Evolutionary conservation across 2,888 invertebrate species (phyloP), one percentile per base, ranked within the genome.

Genomic region (Archips xylosteana): DNA sequence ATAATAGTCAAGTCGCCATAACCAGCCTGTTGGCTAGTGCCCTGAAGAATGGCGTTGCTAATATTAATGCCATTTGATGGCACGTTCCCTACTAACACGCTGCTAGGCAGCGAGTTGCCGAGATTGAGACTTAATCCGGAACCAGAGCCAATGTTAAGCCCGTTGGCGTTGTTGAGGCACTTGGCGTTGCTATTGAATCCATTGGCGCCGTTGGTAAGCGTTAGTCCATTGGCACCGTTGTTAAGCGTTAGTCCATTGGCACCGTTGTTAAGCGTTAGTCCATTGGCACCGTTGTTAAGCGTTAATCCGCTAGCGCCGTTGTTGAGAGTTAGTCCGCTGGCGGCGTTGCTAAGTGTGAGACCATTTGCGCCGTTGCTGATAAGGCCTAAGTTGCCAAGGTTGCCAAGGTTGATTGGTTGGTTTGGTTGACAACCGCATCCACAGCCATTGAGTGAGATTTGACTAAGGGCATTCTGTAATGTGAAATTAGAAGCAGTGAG

Each of bases 1-100:
- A 79, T 71, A 0, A 92, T 81, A 0, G 84, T 78, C 0, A 92
- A 83, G 70, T 92, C 91, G 0, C 91, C 90, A 45, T 83, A 87
- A 0, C 88, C 88, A n/a, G 64, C 49, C 6, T 74, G 70, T 6
- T 36, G 32, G 39, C 66, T 71, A 0, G 67, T 65, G 10, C 70
- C 59, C 39, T 73, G 73, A 3, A 73, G 57, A 4, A 68, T 34
- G 15, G 5, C 57, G 15, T 68, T 51, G 42, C 10, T 3, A n/a
- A 54, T 59, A 10, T 47, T 39, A 4, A 66, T 15, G 2, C 75
- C 77, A 10, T 79, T 76, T 34, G 79, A 77, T 23, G 81, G 79
- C 39, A 77, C 32, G 5, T 78, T 79, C 3, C 76, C 75, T 2
- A 80, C 64, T 34, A 80, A 76, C 51, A 81, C 42, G 39, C 78